A percentile compares a stretch with the other conserved stretches of the same genome.
Evolutionary conservation across 2,888 invertebrate species (phyloP).

Genomic region (Drosophila kambysellisi): DNA sequence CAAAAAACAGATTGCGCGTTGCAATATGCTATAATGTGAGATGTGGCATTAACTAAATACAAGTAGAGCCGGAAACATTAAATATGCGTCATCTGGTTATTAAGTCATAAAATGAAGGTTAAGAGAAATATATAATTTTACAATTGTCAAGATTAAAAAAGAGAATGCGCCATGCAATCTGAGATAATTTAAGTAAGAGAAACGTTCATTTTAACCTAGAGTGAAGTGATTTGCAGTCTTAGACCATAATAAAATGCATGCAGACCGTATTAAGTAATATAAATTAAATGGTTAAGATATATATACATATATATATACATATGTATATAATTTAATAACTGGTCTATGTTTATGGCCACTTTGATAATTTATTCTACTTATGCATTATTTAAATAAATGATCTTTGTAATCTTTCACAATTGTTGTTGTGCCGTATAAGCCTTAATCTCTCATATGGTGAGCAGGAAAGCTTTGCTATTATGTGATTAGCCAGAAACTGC

Average conservation of each 20-base stretch:
- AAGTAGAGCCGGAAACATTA: not conserved
- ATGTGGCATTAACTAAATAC: not conserved
- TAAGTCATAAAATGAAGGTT: not conserved
- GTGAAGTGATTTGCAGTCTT: not conserved
- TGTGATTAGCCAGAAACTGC: not conserved
- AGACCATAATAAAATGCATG: not conserved
- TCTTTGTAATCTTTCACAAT: not conserved
- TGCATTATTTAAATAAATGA: not conserved
- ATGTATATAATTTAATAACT: not conserved
- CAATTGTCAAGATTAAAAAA: not conserved
- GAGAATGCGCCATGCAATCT: not conserved
- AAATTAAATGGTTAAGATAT: not conserved
- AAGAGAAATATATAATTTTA: not conserved
- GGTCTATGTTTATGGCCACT: not conserved
- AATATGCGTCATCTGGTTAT: not conserved
- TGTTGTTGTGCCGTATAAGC: not conserved
- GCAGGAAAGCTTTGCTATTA: not conserved
- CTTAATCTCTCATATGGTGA: not conserved
- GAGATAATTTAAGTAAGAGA: not conserved
- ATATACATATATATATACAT: not conserved
- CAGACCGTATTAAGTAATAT: not conserved
- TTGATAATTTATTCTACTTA: not conserved
- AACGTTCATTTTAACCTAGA: not conserved
- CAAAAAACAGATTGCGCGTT: constrained; percentile 17
- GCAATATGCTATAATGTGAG: constrained; percentile 32